Percentiles rank a stretch among this genome's conserved stretches.
Conservation (phyloP, 2,113 vertebrate species). For the Aplodontia rufa region DNA sequence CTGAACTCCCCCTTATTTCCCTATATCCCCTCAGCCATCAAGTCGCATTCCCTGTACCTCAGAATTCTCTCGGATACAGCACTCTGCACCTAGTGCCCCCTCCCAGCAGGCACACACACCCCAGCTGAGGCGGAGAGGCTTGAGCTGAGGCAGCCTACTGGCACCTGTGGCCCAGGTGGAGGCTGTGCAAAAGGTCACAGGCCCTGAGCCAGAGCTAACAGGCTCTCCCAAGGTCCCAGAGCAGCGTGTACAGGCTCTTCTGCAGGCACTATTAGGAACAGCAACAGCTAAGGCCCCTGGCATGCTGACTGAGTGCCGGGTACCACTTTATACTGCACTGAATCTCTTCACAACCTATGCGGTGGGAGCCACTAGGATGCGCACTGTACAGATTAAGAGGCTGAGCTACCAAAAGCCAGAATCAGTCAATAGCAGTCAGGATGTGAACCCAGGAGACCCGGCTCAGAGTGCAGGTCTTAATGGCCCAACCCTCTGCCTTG, state of each 20-base stretch:
- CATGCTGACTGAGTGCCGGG: neutral
- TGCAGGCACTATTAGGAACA: neutral
- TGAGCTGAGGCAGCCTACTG: neutral
- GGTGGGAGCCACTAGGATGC: neutral
- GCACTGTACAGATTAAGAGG: neutral
- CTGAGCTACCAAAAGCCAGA: neutral
- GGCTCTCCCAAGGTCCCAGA: neutral
- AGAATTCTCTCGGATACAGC: neutral
- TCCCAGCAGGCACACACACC: neutral
- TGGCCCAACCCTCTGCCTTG: neutral
- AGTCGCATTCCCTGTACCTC: neutral
- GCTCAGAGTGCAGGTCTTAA: neutral
- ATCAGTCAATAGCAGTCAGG: neutral
- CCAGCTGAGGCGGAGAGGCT: neutral
- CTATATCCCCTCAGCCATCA: neutral
- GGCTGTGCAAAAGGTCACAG: neutral
- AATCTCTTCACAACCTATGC: neutral
- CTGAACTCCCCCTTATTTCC: neutral
- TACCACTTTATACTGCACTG: neutral
- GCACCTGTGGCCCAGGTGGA: neutral
- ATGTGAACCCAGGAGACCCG: neutral
- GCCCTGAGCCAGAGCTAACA: neutral
- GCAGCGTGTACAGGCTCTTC: neutral
- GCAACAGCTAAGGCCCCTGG: neutral
- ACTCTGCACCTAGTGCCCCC: too few species aligned